These are phyloP conservation scores for Corydoras maculifer DNA, from an alignment of 2,113 vertebrate genomes.

Conservation along the genomic window DNA sequence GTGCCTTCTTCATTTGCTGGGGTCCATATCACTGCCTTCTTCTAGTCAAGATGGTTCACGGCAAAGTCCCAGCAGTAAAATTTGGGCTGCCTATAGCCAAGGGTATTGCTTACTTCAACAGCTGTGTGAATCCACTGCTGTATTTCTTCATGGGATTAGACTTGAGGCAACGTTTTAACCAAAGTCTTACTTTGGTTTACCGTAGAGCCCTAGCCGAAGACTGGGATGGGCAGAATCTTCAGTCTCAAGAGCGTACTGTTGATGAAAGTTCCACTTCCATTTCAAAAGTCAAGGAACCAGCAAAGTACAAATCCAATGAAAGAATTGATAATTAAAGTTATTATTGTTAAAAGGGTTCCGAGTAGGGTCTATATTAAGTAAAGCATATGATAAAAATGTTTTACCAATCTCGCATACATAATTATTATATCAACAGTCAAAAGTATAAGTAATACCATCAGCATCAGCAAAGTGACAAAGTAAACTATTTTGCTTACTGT, in stretches of 20 bases:
- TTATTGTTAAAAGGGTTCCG: no score
- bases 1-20: conserved; percentile 70
- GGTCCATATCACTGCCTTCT: conserved; percentile 66
- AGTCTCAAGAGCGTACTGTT: conserved; percentile 24
- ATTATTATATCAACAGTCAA: no score
- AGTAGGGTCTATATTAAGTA: no score
- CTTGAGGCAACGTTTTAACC: conserved; percentile 40
- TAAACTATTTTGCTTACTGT: no score
- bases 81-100: conserved; percentile 53
- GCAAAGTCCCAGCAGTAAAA: conserved; percentile 47
- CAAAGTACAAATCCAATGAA: neutral
- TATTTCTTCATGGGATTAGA: conserved; percentile 70
- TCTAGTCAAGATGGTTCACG: conserved; percentile 60
- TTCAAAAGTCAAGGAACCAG: neutral
- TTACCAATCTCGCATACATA: no score
- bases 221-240: neutral
- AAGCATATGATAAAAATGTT: no score
- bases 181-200: conserved; percentile 51
- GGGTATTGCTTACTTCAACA: conserved; percentile 65
- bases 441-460: no score
- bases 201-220: conserved; percentile 54
- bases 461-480: no score
- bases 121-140: conserved; percentile 69
- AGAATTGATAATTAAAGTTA: neutral
- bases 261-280: conserved; percentile 35